Percentiles rank a stretch among this genome's conserved stretches.
phyloP scores from a whole-genome alignment of 2,888 invertebrate species.

The Drosophila formosana region DNA sequence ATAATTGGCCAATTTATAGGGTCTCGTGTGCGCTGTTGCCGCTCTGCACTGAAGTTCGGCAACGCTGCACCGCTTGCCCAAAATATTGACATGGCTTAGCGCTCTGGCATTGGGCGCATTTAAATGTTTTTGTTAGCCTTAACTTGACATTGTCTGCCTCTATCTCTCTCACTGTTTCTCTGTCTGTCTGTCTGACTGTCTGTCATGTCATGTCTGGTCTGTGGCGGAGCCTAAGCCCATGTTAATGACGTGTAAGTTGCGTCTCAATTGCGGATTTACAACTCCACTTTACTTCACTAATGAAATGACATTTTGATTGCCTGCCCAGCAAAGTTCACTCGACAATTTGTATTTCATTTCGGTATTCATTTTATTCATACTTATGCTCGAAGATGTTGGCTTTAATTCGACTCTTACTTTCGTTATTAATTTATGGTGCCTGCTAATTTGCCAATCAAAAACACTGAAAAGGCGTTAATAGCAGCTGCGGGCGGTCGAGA shows the following conservation, averaged over 20 bases:
- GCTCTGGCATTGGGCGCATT: slow-evolving; percentile 33
- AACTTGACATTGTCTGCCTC: slow-evolving; percentile 39
- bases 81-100: slow-evolving; percentile 58
- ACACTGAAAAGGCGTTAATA: slow-evolving; percentile 52
- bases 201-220: slow-evolving; percentile 27
- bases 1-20: slow-evolving; percentile 82
- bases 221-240: slow-evolving; percentile 57
- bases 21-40: slow-evolving; percentile 41
- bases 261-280: slow-evolving; percentile 81
- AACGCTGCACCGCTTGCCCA: slow-evolving; percentile 41
- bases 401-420: slow-evolving; percentile 41
- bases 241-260: slow-evolving; percentile 78
- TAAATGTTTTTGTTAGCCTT: slow-evolving; percentile 45
- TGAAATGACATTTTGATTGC: slow-evolving; percentile 75
- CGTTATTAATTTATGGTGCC: slow-evolving; percentile 50
- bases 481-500: slow-evolving; percentile 35
- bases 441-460: slow-evolving; percentile 61
- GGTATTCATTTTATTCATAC: neutral
- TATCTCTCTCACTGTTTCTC: neutral
- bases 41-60: slow-evolving; percentile 49
- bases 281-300: slow-evolving; percentile 50
- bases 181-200: neutral
- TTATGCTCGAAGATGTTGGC: slow-evolving; percentile 3
- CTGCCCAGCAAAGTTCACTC: slow-evolving; percentile 46
- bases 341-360: slow-evolving; percentile 2